Conservation (phyloP, 2,797 vertebrate species). For the Dicrostonyx torquatus region DNA sequence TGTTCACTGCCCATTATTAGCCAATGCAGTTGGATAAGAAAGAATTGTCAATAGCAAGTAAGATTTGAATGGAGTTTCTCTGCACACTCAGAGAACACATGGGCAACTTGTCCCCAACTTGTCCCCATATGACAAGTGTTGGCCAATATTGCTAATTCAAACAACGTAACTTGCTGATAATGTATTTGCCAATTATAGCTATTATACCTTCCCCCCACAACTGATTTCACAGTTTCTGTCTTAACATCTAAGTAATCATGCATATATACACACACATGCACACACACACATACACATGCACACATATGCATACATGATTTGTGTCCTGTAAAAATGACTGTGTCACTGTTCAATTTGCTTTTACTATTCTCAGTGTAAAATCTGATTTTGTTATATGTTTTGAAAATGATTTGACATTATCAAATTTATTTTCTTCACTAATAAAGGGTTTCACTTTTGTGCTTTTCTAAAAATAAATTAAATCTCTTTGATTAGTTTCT, state of each 20-base stretch:
- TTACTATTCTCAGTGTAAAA: too few relatives aligned
- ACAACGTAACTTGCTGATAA: not conserved
- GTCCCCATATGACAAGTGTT: not conserved
- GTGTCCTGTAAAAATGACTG: too few relatives aligned
- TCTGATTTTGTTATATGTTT: too few relatives aligned
- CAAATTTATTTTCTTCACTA: slow-evolving; percentile 76
- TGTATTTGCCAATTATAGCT: not conserved
- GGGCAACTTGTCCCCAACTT: not conserved
- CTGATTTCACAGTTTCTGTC: not conserved
- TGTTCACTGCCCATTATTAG: not conserved
- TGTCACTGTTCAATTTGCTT: too few relatives aligned
- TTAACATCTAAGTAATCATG: too few relatives aligned
- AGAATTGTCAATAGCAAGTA: not conserved
- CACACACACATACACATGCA: too few relatives aligned
- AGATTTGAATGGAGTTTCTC: not conserved
- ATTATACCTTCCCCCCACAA: not conserved
- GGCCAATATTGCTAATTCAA: not conserved
- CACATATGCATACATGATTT: too few relatives aligned
- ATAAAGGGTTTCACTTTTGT: slow-evolving; percentile 76
- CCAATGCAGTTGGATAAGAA: not conserved
- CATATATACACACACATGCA: too few relatives aligned
- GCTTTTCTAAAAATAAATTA: slow-evolving; percentile 16
- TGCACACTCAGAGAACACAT: not conserved
- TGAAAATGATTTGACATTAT: slow-evolving; percentile 55
- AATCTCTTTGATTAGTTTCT: too few relatives aligned